Evolutionary conservation across 30 jellyfish, hydroid and myxozoan genomes (phyloP).

Genomic region (Hydractinia echinata): DNA sequence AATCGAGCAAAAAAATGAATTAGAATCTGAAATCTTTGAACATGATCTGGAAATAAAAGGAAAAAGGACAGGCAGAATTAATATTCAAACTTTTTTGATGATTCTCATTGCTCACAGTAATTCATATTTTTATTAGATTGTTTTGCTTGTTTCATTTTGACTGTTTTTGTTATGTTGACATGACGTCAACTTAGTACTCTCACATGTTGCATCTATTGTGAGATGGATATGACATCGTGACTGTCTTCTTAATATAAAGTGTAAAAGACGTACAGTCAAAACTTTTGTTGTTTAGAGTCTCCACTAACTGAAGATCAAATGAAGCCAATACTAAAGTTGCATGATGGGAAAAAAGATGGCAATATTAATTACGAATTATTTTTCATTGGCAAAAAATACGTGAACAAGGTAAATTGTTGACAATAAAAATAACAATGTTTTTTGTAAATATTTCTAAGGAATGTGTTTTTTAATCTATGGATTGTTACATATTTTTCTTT

Average conservation of each 20-base stretch:
- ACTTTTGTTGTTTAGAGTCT: slow-evolving; percentile 38
- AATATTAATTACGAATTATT: slow-evolving; percentile 65
- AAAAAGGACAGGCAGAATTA: slow-evolving; percentile 51
- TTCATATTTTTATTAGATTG: not conserved
- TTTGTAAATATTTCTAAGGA: not conserved
- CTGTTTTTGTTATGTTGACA: not conserved
- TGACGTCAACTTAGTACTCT: not conserved
- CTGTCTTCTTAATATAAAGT: not conserved
- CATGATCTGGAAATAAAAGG: slow-evolving; percentile 58
- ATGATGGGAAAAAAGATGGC: slow-evolving; percentile 63
- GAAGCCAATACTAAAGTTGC: slow-evolving; percentile 46
- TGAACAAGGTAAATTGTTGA: slow-evolving; percentile 51
- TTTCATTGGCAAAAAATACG: slow-evolving; percentile 70
- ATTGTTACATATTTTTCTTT: not conserved
- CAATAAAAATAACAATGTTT: not conserved
- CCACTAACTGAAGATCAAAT: slow-evolving; percentile 60
- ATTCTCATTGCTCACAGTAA: slow-evolving; percentile 53
- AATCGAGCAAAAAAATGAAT: slow-evolving; percentile 36
- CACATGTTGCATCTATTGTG: not conserved
- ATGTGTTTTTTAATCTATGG: not conserved
- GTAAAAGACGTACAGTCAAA: not conserved
- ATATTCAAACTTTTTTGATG: slow-evolving; percentile 42
- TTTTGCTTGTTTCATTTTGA: no score
- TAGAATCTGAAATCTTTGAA: slow-evolving; percentile 45
- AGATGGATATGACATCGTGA: not conserved